phyloP scores from a whole-genome alignment of 2,797 vertebrate species.

The Pampus argenteus region DNA sequence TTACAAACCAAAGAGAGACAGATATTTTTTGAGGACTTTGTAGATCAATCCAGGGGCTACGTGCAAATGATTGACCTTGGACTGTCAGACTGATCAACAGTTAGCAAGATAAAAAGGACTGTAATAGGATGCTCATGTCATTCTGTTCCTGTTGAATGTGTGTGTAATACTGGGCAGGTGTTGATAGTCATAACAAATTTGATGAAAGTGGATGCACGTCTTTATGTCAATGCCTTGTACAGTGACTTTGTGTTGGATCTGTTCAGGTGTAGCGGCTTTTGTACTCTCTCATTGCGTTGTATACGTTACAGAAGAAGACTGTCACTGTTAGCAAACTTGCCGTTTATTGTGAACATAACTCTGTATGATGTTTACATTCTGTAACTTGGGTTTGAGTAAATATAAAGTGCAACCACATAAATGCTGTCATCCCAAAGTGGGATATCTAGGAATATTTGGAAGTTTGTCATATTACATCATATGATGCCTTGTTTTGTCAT shows the following conservation, averaged over 20 bases:
- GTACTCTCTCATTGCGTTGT: too few species aligned
- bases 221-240: background rate
- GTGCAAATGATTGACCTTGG: background rate
- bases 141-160: background rate
- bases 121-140: background rate
- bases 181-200: background rate
- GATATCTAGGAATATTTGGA: background rate
- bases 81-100: background rate
- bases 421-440: background rate
- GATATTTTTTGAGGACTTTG: background rate
- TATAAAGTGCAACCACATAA: background rate
- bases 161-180: background rate
- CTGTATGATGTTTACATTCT: conserved; percentile 15
- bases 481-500: background rate
- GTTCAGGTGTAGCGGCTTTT: too few species aligned
- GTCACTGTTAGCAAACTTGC: too few species aligned
- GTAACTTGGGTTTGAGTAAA: background rate
- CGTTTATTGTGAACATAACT: too few species aligned
- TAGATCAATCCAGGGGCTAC: background rate
- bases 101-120: background rate
- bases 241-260: background rate
- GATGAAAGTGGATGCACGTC: background rate
- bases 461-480: background rate
- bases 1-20: background rate
- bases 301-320: background rate